phyloP scores from a whole-genome alignment of 2,113 vertebrate species.

The Oreochromis niloticus region DNA sequence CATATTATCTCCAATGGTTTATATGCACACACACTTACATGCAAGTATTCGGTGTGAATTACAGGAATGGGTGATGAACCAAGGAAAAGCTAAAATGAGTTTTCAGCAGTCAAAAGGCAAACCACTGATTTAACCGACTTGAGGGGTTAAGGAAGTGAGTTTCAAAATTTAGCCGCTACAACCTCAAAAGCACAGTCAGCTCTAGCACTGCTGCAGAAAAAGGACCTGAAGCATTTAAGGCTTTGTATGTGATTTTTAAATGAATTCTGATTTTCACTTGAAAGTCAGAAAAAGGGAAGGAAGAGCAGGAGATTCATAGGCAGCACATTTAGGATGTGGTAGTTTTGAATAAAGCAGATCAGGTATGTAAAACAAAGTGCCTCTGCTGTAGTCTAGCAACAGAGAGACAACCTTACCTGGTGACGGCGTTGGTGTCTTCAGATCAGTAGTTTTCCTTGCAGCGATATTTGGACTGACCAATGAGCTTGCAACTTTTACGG shows the following conservation, averaged over 20 bases:
- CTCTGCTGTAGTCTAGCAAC: background rate
- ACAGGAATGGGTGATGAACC: background rate
- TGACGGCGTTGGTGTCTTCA: background rate
- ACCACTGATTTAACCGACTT: background rate
- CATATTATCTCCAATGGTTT: background rate
- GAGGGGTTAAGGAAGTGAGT: background rate
- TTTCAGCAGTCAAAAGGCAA: background rate
- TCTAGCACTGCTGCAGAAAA: background rate
- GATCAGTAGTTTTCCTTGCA: background rate
- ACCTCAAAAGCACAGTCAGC: background rate
- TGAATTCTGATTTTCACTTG: background rate
- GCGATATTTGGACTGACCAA: background rate
- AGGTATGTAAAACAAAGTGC: background rate
- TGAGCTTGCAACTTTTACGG: background rate
- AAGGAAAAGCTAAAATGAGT: background rate
- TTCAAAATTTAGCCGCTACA: background rate
- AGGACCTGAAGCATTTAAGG: background rate
- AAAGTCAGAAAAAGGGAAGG: background rate
- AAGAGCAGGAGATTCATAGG: background rate
- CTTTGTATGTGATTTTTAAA: background rate
- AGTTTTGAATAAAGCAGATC: background rate
- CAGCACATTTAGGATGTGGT: background rate
- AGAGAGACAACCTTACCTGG: constrained; percentile 1
- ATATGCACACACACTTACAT: background rate
- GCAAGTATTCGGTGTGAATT: background rate